phyloP scores from a whole-genome alignment of 2,888 invertebrate genomes.

The Xiphydria camelus region DNA sequence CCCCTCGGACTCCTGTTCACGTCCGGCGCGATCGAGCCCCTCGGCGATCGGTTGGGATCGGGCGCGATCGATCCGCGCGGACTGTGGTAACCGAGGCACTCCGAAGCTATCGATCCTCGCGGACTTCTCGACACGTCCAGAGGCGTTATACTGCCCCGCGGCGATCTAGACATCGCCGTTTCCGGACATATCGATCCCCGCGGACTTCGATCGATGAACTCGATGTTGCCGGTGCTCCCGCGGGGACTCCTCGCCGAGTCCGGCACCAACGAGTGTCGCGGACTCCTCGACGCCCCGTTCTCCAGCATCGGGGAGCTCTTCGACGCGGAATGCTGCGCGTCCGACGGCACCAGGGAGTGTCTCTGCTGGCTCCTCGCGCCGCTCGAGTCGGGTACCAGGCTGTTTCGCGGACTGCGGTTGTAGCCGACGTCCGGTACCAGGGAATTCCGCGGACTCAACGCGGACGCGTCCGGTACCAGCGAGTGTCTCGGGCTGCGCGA shows the following conservation, averaged over 20 bases:
- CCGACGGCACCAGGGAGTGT: slow-evolving; percentile 65
- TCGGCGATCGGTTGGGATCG: slow-evolving; percentile 49
- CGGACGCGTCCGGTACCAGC: slow-evolving; percentile 63
- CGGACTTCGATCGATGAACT: slow-evolving; percentile 64
- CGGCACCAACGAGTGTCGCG: slow-evolving; percentile 65
- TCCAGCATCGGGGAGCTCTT: slow-evolving; percentile 45
- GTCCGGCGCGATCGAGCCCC: slow-evolving; percentile 59
- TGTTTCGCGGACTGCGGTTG: slow-evolving; percentile 63
- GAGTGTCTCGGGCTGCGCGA: slow-evolving; percentile 66
- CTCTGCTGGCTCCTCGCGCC: slow-evolving; percentile 56
- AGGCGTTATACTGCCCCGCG: slow-evolving; percentile 50
- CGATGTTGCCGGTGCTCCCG: slow-evolving; percentile 63
- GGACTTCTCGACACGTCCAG: slow-evolving; percentile 60
- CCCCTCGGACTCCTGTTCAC: slow-evolving; percentile 53
- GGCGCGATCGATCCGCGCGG: slow-evolving; percentile 63
- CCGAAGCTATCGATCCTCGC: slow-evolving; percentile 62
- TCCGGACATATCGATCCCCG: slow-evolving; percentile 67
- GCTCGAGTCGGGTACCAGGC: slow-evolving; percentile 60
- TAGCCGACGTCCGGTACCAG: slow-evolving; percentile 62
- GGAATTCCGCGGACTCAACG: slow-evolving; percentile 66
- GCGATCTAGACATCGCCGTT: slow-evolving; percentile 61
- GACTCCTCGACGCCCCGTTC: slow-evolving; percentile 47
- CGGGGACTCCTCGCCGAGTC: slow-evolving; percentile 62
- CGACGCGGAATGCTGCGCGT: no score
- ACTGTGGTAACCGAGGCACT: slow-evolving; percentile 61